These are phyloP conservation scores for Hemicrepidius hirtus DNA, from an alignment of 2,888 invertebrate species.

Conservation along the genomic window DNA sequence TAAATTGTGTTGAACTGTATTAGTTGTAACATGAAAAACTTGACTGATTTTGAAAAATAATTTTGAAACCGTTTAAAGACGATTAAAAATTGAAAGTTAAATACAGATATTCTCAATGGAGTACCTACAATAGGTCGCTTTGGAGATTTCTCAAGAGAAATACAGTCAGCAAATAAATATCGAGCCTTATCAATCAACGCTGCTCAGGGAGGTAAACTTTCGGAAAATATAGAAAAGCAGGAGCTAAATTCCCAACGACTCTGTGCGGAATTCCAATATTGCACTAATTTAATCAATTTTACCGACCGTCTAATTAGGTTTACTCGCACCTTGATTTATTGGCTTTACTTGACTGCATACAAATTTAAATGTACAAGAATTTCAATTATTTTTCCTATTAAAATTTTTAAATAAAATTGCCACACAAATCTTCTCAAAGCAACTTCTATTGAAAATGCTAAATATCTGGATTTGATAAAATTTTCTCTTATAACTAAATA, in stretches of 20 bases:
- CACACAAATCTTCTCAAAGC: no score
- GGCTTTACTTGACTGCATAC: neutral
- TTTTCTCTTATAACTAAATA: no score
- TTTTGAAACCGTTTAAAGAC: neutral
- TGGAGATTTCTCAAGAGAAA: conserved; percentile 33
- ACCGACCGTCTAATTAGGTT: conserved; percentile 21
- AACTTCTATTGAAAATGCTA: no score
- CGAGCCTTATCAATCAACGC: conserved; percentile 33
- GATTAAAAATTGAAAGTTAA: neutral
- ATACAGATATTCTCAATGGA: conserved; percentile 2
- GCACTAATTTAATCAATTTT: conserved; percentile 27
- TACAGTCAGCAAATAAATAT: conserved; percentile 27
- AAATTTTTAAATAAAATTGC: neutral
- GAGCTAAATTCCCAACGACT: neutral
- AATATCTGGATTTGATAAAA: no score
- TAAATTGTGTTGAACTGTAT: conserved; percentile 4
- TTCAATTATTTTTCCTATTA: neutral
- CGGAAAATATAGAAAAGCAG: conserved; percentile 13
- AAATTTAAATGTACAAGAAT: neutral
- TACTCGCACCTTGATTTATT: conserved; percentile 22
- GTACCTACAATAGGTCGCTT: conserved; percentile 13
- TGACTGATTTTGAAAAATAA: neutral
- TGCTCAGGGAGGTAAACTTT: conserved; percentile 19
- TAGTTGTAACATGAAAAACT: neutral
- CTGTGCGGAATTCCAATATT: conserved; percentile 18